Percentiles rank a stretch among this genome's conserved stretches.
phyloP scores from a whole-genome alignment of 2,888 invertebrate genomes.

The Bruchidius siliquastri region DNA sequence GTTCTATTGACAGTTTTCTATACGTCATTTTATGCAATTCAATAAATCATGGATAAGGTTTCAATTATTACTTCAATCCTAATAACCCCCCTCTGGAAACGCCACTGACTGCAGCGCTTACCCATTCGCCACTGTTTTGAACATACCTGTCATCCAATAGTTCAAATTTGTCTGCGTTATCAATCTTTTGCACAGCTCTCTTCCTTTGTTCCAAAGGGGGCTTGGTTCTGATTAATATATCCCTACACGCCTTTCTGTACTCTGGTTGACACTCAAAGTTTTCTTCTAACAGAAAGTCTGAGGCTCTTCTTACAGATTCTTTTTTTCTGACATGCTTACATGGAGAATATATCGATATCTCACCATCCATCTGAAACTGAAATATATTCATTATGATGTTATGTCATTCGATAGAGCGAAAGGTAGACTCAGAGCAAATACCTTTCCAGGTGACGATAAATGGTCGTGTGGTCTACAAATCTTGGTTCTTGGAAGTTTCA shows the following conservation, averaged over 20 bases:
- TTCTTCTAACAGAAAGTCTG: conserved; percentile 36
- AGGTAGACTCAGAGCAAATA: too few species aligned
- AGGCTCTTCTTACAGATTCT: conserved; percentile 15
- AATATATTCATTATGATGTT: conserved; percentile 4
- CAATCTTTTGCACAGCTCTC: conserved; percentile 4
- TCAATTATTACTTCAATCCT: too few species aligned
- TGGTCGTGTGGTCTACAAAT: conserved; percentile 42
- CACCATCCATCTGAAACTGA: conserved; percentile 35
- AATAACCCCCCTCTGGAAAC: too few species aligned
- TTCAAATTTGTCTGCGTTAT: neutral
- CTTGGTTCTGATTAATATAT: conserved; percentile 44
- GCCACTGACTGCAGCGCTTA: too few species aligned
- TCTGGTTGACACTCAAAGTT: conserved; percentile 47
- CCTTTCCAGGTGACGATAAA: conserved; percentile 35
- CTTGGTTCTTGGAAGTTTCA: conserved; percentile 46
- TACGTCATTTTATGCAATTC: too few species aligned
- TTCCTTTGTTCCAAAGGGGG: conserved; percentile 11
- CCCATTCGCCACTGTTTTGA: too few species aligned
- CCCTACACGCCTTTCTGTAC: conserved; percentile 48
- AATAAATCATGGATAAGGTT: too few species aligned
- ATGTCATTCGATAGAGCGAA: too few species aligned
- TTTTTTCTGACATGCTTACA: conserved; percentile 11
- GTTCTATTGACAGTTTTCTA: too few species aligned
- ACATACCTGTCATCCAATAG: neutral
- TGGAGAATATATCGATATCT: conserved; percentile 29